Base-by-base conservation (phyloP, 2,888 invertebrate species). In the Plagodis dolabraria region DNA sequence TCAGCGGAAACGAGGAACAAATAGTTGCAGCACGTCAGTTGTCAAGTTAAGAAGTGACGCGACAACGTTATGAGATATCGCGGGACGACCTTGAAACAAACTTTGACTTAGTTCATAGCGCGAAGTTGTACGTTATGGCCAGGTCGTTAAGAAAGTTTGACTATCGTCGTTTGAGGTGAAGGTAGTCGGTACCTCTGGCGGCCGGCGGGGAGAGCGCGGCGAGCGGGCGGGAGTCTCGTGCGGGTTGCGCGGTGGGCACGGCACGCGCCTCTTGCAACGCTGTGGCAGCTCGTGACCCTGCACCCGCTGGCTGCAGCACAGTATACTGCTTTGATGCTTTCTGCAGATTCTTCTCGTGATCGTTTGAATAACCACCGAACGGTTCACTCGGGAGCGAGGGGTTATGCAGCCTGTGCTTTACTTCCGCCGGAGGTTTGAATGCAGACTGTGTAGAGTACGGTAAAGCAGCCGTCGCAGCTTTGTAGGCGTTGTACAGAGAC, bases 271-370 rank as follows among this genome's bases (percentile, higher is more conserved):
- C 97, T 81, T 97, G 97, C 79, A 97, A 93, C 33, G 96, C 97
- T 43, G 96, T 96, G 49, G 97, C 97, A 0, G 97, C 97, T 51
- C 97, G 94, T 33, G 97, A 97, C 5, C 96, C 96, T 0, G 95
- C 94, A 36, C 96, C 96, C 9, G 97, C 97, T 0, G 97, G 97
- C 85, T 97, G 97, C 65, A 97, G 92, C 70, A 97, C 97, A 63
- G 97, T 97, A 81, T 97, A 97, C 83, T 97, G 97, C 87, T 97
- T 97, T 63, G 95, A 95, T 8, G 89, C 93, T 64, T 86, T 90
- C 65, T 82, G 79, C 57, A 79, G 71, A 64, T 83, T 84, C 79
- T 79, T 93, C 71, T 82, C 94, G 76, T 80, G 93, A 73, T 80
- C 93, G 38, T 93, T 92, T 10, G 96, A 95, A 76, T 95, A 96